Evolutionary conservation across 2,797 vertebrate species (phyloP).

Genomic region (Myotis planiceps): DNA sequence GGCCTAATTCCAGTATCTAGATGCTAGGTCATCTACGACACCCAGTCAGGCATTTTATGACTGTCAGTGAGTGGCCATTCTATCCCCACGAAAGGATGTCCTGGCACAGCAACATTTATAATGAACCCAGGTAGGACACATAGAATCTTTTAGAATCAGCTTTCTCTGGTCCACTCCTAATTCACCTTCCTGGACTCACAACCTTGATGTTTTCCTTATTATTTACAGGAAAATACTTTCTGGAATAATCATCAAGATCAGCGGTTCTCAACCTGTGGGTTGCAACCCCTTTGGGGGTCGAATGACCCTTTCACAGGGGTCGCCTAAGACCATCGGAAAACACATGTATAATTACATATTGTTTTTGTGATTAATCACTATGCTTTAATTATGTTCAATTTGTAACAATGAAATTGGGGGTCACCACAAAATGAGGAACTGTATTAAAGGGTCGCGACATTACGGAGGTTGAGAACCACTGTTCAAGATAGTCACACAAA

Average conservation of each 20-base stretch:
- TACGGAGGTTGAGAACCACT: too few relatives aligned
- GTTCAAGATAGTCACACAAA: not conserved
- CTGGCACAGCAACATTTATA: not conserved
- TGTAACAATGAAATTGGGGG: too few relatives aligned
- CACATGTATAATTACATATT: too few relatives aligned
- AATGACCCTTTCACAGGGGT: too few relatives aligned
- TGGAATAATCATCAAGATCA: constrained; percentile 7
- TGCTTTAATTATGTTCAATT: too few relatives aligned
- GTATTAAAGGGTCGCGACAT: too few relatives aligned
- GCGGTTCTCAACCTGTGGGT: too few relatives aligned
- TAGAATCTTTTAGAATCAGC: not conserved
- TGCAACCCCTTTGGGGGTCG: too few relatives aligned
- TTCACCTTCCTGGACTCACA: not conserved
- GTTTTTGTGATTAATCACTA: too few relatives aligned
- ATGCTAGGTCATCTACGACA: not conserved
- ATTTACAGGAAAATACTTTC: not conserved
- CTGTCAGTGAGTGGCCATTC: not conserved
- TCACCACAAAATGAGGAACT: too few relatives aligned
- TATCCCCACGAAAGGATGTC: not conserved
- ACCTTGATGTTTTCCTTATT: not conserved
- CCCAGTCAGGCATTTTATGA: not conserved
- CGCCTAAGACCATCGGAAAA: too few relatives aligned
- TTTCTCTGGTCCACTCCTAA: not conserved
- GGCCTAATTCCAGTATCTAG: not conserved
- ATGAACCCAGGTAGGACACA: not conserved